phyloP scores from a whole-genome alignment of 1,140 invertebrate species.

The Bactericera cockerelli region DNA sequence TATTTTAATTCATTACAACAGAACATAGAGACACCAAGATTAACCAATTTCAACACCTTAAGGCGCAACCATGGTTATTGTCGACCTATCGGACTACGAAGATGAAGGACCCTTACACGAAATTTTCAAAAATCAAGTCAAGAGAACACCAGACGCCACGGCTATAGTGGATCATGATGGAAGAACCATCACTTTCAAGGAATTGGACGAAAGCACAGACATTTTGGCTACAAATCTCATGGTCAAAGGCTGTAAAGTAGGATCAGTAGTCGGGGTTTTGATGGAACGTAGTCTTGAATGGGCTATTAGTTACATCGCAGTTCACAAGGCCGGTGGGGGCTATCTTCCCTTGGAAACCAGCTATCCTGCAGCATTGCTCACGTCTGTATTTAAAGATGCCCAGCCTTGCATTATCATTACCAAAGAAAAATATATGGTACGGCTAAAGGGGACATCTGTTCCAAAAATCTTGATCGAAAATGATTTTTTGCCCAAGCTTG shows the following conservation, averaged over 20 bases:
- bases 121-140: conserved; percentile 21
- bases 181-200: conserved; percentile 16
- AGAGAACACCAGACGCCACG: conserved; percentile 17
- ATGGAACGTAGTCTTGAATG: conserved; percentile 31
- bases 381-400: conserved; percentile 21
- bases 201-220: conserved; percentile 21
- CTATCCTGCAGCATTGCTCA: conserved; percentile 27
- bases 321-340: conserved; percentile 31
- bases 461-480: conserved; percentile 17
- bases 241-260: conserved; percentile 14
- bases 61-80: not conserved
- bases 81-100: conserved; percentile 22
- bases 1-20: not conserved
- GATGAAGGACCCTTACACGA: conserved; percentile 22
- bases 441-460: conserved; percentile 1
- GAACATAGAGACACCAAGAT: no score
- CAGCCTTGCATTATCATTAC: conserved; percentile 20
- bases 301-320: conserved; percentile 32
- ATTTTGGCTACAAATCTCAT: conserved; percentile 17
- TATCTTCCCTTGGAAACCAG: conserved; percentile 32
- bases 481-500: not conserved
- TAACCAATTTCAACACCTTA: no score
- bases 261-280: conserved; percentile 29
- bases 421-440: conserved; percentile 15
- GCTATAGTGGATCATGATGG: conserved; percentile 19